A percentile compares a stretch with the other conserved stretches of the same genome.
phyloP scores from a whole-genome alignment of 1,140 invertebrate genomes.

The Diorhabda carinulata region DNA sequence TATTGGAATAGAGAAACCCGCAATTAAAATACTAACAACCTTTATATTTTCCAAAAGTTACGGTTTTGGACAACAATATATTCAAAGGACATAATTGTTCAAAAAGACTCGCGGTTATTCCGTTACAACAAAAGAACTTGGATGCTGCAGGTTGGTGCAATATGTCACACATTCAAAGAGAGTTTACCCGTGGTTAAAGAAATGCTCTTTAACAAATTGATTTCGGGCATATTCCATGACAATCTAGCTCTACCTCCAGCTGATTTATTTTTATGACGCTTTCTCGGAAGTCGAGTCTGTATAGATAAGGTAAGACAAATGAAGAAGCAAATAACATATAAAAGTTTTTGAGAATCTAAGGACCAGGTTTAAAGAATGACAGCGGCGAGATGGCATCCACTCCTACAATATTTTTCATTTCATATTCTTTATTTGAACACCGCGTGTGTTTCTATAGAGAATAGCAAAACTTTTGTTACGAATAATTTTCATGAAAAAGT shows the following conservation, averaged over 20 bases:
- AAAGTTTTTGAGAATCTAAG: too few relatives aligned
- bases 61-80: not conserved
- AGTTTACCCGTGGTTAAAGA: not conserved
- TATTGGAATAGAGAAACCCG: not conserved
- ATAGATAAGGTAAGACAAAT: not conserved
- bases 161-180: not conserved
- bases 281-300: not conserved
- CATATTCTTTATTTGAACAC: too few relatives aligned
- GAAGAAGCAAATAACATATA: not conserved
- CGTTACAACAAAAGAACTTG: not conserved
- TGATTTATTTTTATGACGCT: not conserved
- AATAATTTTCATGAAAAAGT: too few relatives aligned
- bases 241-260: not conserved
- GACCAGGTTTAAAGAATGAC: not conserved
- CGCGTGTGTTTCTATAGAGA: too few relatives aligned
- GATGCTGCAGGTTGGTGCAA: not conserved
- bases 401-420: too few relatives aligned
- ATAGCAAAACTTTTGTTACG: too few relatives aligned
- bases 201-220: not conserved
- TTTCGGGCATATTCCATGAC: not conserved
- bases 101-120: not conserved
- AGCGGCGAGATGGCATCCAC: not conserved
- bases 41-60: not conserved
- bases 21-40: not conserved
- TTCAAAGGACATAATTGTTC: not conserved